Percentiles rank a stretch among this genome's conserved stretches.
Evolutionary conservation across 2,113 vertebrate genomes (phyloP).

Genomic region (Anolis carolinensis): DNA sequence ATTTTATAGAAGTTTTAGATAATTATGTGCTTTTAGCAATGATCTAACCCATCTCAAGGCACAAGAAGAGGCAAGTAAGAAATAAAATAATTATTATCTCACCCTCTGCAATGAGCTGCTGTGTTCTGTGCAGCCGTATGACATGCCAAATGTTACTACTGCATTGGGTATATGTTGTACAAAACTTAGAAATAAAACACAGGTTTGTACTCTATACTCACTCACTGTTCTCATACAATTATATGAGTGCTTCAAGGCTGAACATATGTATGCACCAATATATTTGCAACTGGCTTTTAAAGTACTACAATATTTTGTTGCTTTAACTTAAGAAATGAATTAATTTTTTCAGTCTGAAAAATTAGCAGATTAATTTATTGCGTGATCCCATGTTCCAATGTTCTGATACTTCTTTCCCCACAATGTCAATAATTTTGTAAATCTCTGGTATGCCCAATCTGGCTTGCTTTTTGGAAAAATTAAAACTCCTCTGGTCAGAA

Average conservation of each 20-base stretch:
- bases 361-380: neutral
- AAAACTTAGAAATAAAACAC: neutral
- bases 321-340: neutral
- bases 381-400: neutral
- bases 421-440: neutral
- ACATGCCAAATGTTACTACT: neutral
- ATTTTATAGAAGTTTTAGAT: too few relatives aligned
- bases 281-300: too few relatives aligned
- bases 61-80: too few relatives aligned
- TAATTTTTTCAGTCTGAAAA: neutral
- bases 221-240: neutral
- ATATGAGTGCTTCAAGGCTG: too few relatives aligned
- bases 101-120: neutral
- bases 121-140: neutral
- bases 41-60: too few relatives aligned
- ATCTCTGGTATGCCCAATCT: neutral
- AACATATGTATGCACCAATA: too few relatives aligned
- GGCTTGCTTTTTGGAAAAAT: neutral
- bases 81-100: neutral
- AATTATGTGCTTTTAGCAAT: too few relatives aligned
- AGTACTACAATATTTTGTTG: neutral
- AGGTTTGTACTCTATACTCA: neutral
- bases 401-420: neutral
- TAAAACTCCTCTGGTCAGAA: neutral
- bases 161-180: neutral